These are phyloP conservation scores for Hyalella azteca DNA, from an alignment of 2,888 invertebrate genomes.

Conservation along the genomic window DNA sequence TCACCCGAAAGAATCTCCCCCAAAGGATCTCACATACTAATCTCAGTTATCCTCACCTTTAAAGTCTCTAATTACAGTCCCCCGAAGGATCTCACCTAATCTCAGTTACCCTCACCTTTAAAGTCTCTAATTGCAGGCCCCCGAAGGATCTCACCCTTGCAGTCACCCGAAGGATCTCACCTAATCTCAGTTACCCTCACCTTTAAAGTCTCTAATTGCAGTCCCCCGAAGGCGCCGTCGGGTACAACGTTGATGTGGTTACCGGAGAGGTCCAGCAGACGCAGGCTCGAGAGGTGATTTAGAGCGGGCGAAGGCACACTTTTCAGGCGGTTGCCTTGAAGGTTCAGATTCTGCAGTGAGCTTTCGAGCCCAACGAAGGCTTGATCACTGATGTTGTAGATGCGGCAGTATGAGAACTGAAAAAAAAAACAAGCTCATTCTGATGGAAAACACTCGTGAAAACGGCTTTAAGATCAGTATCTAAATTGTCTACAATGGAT, in stretches of 20 bases:
- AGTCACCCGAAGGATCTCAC: too few relatives aligned
- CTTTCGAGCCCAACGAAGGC: conserved; percentile 85
- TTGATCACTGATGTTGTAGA: conserved; percentile 72
- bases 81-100: too few relatives aligned
- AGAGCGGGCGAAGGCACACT: conserved; percentile 80
- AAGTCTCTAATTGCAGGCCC: conserved; percentile 67
- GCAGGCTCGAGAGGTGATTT: conserved; percentile 72
- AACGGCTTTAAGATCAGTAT: too few relatives aligned
- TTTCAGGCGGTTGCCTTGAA: conserved; percentile 73
- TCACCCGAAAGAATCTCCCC: conserved; percentile 68
- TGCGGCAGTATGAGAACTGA: conserved; percentile 82
- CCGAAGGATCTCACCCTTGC: conserved; percentile 72
- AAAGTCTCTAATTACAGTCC: conserved; percentile 67
- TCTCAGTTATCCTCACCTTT: conserved; percentile 40
- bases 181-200: conserved; percentile 35
- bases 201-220: conserved; percentile 64
- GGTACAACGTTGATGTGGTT: conserved; percentile 77
- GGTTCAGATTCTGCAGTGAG: conserved; percentile 79
- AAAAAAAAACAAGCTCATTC: too few relatives aligned
- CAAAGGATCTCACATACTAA: too few relatives aligned
- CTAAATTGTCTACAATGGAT: too few relatives aligned
- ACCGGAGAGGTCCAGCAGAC: conserved; percentile 82
- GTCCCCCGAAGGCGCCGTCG: conserved; percentile 76
- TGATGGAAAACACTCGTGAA: too few relatives aligned
- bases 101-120: conserved; percentile 51